phyloP scores from a whole-genome alignment of 2,113 vertebrate genomes.

The Formicarius rufipectus region DNA sequence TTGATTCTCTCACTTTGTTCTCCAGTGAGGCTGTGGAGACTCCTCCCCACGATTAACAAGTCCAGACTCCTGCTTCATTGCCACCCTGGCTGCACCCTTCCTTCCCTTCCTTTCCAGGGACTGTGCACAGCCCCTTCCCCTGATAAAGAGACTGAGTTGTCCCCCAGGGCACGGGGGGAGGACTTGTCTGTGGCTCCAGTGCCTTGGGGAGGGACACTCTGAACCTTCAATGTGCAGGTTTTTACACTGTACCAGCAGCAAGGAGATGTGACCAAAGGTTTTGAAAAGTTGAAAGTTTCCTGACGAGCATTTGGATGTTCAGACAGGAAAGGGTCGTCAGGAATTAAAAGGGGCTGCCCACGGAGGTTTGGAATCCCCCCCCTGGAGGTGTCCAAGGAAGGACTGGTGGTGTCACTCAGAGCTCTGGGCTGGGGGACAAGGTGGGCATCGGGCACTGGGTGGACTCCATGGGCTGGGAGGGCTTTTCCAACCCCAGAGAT shows the following conservation, averaged over 20 bases:
- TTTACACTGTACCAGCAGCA: fast-evolving
- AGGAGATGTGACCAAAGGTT: too few relatives aligned
- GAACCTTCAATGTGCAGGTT: fast-evolving
- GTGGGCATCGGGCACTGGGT: too few relatives aligned
- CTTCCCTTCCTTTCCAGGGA: neutral
- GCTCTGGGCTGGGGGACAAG: too few relatives aligned
- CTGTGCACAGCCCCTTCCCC: neutral
- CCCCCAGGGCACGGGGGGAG: fast-evolving
- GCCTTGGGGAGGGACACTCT: fast-evolving
- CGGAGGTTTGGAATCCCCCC: neutral
- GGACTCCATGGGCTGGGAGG: fast-evolving
- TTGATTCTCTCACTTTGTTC: fast-evolving
- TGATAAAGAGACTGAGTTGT: neutral
- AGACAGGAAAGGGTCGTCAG: neutral
- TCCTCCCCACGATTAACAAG: neutral
- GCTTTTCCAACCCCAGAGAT: fast-evolving
- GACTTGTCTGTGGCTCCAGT: neutral
- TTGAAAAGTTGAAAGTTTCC: neutral
- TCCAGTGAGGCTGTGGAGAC: neutral
- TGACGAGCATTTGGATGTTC: fast-evolving
- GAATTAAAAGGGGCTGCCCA: neutral
- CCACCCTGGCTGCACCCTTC: neutral
- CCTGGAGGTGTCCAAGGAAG: too few relatives aligned
- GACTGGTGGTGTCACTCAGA: neutral
- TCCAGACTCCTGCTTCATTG: neutral